phyloP scores from a whole-genome alignment of 2,888 invertebrate species.

The Nomada hirtipes region DNA sequence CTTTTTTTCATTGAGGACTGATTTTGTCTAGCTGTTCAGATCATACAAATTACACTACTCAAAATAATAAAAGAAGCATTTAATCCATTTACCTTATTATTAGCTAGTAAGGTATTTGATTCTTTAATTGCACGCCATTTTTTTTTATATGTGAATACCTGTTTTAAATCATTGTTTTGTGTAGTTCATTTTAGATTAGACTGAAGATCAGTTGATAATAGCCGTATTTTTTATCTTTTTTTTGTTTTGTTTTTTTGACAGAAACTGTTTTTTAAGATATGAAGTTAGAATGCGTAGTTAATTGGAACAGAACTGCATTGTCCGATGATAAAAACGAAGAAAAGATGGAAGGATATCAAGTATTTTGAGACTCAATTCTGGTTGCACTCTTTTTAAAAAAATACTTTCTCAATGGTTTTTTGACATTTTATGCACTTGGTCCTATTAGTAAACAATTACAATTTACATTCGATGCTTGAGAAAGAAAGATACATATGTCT shows the following conservation, averaged over 20 bases:
- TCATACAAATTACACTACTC: slow-evolving; percentile 1
- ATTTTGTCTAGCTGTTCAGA: slow-evolving; percentile 15
- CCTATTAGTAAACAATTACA: neutral
- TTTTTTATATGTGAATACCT: neutral
- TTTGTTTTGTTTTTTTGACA: slow-evolving; percentile 9
- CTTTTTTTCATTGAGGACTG: neutral
- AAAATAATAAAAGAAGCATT: neutral
- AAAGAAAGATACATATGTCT: slow-evolving; percentile 9
- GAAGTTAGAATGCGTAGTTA: slow-evolving; percentile 52
- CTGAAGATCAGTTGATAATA: slow-evolving; percentile 65
- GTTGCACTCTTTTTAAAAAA: slow-evolving; percentile 51
- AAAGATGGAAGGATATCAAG: neutral
- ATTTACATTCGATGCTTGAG: slow-evolving; percentile 1
- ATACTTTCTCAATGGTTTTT: slow-evolving; percentile 7
- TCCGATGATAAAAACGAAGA: slow-evolving; percentile 13
- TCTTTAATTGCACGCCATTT: neutral
- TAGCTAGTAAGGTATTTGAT: neutral
- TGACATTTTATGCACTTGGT: slow-evolving; percentile 2
- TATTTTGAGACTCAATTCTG: slow-evolving; percentile 37
- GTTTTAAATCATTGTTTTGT: slow-evolving; percentile 12
- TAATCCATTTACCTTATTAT: neutral
- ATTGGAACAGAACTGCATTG: slow-evolving; percentile 17
- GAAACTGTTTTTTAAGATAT: slow-evolving; percentile 62
- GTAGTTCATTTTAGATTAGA: slow-evolving; percentile 24
- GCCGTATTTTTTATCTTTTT: slow-evolving; percentile 33